Evolutionary conservation across 2,888 invertebrate genomes (phyloP), one percentile per base, ranked within the genome.

Genomic region (Cheilosia variabilis): DNA sequence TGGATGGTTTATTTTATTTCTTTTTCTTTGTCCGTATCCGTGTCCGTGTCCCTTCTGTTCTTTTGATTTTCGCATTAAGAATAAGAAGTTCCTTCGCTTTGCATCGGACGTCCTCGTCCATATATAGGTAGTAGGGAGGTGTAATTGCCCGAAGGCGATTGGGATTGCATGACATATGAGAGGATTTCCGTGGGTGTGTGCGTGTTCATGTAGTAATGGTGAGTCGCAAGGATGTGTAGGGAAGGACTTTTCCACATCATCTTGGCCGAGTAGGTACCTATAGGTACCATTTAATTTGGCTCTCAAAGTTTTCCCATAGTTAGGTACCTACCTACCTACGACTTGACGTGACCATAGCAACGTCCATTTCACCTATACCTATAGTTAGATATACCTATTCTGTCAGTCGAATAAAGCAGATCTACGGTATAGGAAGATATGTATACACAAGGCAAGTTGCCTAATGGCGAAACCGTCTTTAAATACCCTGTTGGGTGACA

Each of bases 81-180:
- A 86, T 81, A 86, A 77, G 86, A 77, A 62, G 81, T 68, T 86
- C 63, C 63, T 77, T 72, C 50, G 55, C 66, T 80, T 69, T 45
- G 52, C 71, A 55, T 43, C 65, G 76, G 76, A 78, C 82, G 78
- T 37, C 13, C 37, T 13, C 78, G 78, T 31, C 31, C 31, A 31
- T 31, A 31, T 27, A 27, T 78, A 78, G 76, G 68, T 66, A 9
- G 31, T 31, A 76, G 71, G 57, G 68, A 81, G 80, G 86, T 86
- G 86, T 86, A 86, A 86, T 86, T 86, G 81, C 86, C 81, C 81
- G 72, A 57, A 81, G 86, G 86, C 72, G 76, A 86, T 76, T 76
- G 57, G 10, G 37, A 86, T 76, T 76, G 57, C 62, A 71, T 47
- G 65, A 47, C 45, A 65, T 62, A 27, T 47, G 24, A 6, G 10